Base-by-base conservation (phyloP, 2,888 invertebrate species). In the Vannuccia rotundouncinata region DNA sequence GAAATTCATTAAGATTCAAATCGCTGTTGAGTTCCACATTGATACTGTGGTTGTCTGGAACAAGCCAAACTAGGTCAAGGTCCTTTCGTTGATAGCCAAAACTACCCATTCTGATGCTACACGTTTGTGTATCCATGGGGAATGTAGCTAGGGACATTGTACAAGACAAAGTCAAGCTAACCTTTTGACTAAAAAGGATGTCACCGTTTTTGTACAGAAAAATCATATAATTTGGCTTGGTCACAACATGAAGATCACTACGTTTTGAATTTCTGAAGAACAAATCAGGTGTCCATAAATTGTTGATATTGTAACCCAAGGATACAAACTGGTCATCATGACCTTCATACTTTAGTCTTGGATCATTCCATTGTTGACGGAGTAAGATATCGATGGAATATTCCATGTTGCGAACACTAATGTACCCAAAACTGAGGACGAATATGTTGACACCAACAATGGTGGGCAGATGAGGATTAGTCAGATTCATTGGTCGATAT, bases 1-100 rank as follows among this genome's bases (percentile, higher is more conserved):
- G 77, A 30, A 78, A 78, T 78, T 78, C 79, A 29, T 78, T 78
- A 29, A 76, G 10, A 17, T 25, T 78, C 77, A 77, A 78, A 28
- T 78, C 22, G 1, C 27, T 17, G n/a, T 10, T 76, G 27, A 27
- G 5, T 13, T 22, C 29, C 29, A 27, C 27, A 76, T 5, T 5
- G n/a, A n/a, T n/a, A n/a, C 1, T 13, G n/a, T n/a, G 59, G 59
- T 13, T n/a, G n/a, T 59, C 59, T 59, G 10, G 10, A 59, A n/a
- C 10, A 13, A n/a, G 13, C 59, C 59, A 59, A 13, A 13, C 59
- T 13, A 59, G n/a, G n/a, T n/a, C 10, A 13, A 59, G 13, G 59
- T 59, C 59, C n/a, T 59, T 59, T n/a, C 10, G 13, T 59, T n/a
- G 13, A 59, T 59, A 59, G 10, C 59, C 59, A 59, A 59, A 59